Conservation (phyloP, 2,888 invertebrate genomes). For the Graphium colonna region DNA sequence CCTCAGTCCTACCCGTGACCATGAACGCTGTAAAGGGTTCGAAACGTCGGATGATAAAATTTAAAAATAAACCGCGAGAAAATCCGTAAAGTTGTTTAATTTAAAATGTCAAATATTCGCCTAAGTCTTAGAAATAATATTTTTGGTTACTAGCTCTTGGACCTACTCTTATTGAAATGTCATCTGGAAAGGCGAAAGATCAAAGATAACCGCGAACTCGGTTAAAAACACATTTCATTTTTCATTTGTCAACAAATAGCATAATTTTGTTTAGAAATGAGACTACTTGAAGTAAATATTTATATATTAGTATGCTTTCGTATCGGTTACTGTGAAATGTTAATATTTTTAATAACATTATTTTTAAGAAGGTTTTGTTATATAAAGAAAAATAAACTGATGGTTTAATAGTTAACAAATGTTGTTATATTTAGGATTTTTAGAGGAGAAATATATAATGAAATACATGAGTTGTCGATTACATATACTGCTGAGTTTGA, state of each 20-base stretch:
- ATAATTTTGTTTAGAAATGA: conserved; percentile 20
- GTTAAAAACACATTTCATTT: conserved; percentile 20
- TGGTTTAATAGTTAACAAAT: neutral
- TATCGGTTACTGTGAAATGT: neutral
- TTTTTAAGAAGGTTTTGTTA: too few species aligned
- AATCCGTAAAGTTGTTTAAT: too few species aligned
- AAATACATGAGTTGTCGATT: too few species aligned
- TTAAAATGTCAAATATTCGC: too few species aligned
- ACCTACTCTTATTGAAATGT: conserved; percentile 18
- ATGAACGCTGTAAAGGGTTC: too few species aligned
- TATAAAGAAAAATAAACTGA: neutral
- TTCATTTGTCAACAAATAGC: conserved; percentile 23
- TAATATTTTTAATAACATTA: neutral
- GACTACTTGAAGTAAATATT: conserved; percentile 13
- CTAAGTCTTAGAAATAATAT: too few species aligned
- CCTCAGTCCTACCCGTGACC: too few species aligned
- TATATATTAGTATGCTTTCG: neutral
- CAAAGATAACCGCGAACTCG: conserved; percentile 24
- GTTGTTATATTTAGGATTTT: too few species aligned
- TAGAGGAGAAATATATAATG: too few species aligned
- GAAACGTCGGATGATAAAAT: too few species aligned
- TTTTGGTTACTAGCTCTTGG: conserved; percentile 18
- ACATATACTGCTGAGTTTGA: too few species aligned
- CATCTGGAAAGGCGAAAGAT: conserved; percentile 24
- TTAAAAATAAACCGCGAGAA: too few species aligned